Evolutionary conservation across 2,888 invertebrate species (phyloP).

Genomic region (Pecten maximus): DNA sequence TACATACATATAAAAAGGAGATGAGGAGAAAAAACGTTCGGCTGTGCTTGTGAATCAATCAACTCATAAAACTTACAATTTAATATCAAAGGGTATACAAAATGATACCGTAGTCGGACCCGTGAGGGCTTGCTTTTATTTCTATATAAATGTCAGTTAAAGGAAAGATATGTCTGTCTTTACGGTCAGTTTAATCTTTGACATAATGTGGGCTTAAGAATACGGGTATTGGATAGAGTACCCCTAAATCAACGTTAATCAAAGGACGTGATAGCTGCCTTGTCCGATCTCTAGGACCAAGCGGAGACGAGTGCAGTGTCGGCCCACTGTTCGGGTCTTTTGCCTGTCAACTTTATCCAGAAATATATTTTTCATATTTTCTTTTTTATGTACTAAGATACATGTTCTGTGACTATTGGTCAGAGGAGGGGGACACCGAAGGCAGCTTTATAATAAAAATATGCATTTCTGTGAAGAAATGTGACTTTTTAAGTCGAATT

Average conservation of each 20-base stretch:
- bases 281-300: background rate
- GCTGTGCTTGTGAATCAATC: background rate
- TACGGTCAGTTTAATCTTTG: conserved; percentile 33
- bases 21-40: background rate
- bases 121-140: background rate
- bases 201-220: conserved; percentile 6
- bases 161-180: background rate
- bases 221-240: background rate
- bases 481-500: background rate
- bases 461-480: background rate
- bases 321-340: background rate
- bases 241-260: conserved; percentile 23
- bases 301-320: background rate
- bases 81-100: conserved; percentile 5
- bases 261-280: background rate
- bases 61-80: background rate
- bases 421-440: background rate
- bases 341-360: background rate
- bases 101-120: background rate
- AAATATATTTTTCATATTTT: background rate
- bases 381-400: background rate
- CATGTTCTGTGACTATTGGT: background rate
- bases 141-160: conserved; percentile 20
- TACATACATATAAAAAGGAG: background rate
- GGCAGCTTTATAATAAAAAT: background rate